Base-by-base conservation (phyloP, 2,113 vertebrate genomes). In the Ceratotherium simum region DNA sequence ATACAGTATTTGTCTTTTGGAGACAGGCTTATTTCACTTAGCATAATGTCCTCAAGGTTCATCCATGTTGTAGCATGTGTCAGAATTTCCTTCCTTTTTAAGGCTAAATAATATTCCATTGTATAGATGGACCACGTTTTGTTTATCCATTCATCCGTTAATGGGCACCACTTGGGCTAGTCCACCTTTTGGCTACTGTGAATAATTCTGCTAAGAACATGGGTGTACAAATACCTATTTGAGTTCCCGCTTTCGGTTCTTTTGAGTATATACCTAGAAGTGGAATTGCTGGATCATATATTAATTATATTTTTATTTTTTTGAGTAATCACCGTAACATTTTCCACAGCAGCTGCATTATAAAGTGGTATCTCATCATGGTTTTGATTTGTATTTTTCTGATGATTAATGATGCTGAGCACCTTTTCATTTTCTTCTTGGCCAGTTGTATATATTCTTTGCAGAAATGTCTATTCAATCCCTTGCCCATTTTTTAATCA, bases 331-430 rank as follows among this genome's bases (percentile, higher is more conserved):
- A 54, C 48, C 7, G 21, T 69, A 67, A 27, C 8, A 36, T 81
- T 80, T 94, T 83, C 21, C 10, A 29, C 0, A 69, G 42, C 21
- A 42, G 62, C 16, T 56, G 11, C 29, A 12, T 65, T 23, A 16
- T 84, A n/a, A 67, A 93, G 13, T 23, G 23, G n/a, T 78, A 62
- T 69, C 9, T 91, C 23, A 56, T 33, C 9, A 23, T 83, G 69
- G 31, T 82, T 97, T 97, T 70, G 51, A 65, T 67, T 91, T 83
- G 25, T 36, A 31, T 56, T 83, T 85, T 73, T 39, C 48, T 86
- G 36, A 65, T 87, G 62, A 83, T 83, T 95, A 79, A 62, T 96
- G 51, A 67, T 76, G 29, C 16, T 62, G 33, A 86, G 42, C 25
- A 62, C 23, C 70, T 86, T 95, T 96, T 94, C 42, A 65, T 96